Percentiles rank a stretch among this genome's conserved stretches.
Conservation (phyloP, 2,888 invertebrate species). For the Pollenia angustigena region DNA sequence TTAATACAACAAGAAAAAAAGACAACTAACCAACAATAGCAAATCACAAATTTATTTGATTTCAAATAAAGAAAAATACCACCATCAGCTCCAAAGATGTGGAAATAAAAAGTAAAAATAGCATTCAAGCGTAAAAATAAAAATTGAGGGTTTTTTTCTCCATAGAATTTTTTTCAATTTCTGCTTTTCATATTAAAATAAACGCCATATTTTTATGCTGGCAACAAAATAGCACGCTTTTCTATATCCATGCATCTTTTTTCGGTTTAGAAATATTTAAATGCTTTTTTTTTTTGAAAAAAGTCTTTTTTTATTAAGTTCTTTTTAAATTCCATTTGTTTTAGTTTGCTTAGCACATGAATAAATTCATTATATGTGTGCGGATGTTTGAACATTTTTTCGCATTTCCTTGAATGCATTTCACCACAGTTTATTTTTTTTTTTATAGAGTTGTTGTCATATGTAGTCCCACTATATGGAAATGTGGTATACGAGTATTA, state of each 20-base stretch:
- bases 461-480: neutral
- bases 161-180: neutral
- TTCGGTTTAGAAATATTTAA: constrained; percentile 21
- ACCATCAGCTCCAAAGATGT: neutral
- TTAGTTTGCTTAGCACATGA: constrained; percentile 2
- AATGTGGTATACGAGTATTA: constrained; percentile 1
- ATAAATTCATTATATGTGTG: constrained; percentile 33
- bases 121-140: constrained; percentile 31
- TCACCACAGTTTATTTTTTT: neutral
- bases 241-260: neutral
- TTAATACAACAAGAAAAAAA: constrained; percentile 26
- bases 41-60: constrained; percentile 45
- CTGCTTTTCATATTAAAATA: neutral
- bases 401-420: constrained; percentile 1
- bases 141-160: constrained; percentile 15
- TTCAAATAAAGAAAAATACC: constrained; percentile 23
- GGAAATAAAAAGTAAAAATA: constrained; percentile 33
- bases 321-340: constrained; percentile 1
- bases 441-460: constrained; percentile 2
- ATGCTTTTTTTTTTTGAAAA: neutral
- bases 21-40: constrained; percentile 1
- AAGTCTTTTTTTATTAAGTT: neutral
- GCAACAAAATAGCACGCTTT: neutral
- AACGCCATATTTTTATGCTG: neutral
- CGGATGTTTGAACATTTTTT: neutral